A percentile compares a stretch with the other conserved stretches of the same genome.
These are phyloP conservation scores for Danio jaintianensis DNA, from an alignment of 2,797 vertebrate genomes.

Conservation along the genomic window DNA sequence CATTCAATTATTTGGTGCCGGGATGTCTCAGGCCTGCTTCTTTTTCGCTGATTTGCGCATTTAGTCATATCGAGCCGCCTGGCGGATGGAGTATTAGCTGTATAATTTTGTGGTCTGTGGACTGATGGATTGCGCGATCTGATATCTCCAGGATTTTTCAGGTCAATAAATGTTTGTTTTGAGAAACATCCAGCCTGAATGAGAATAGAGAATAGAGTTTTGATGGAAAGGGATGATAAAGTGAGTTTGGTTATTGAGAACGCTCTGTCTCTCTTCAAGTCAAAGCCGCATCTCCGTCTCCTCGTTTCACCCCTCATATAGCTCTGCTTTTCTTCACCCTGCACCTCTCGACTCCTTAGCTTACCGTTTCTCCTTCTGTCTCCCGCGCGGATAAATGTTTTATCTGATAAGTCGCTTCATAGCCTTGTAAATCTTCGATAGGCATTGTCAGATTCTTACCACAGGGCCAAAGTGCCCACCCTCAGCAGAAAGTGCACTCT, in stretches of 20 bases:
- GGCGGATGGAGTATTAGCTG: conserved; percentile 73
- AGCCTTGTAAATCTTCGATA: conserved; percentile 65
- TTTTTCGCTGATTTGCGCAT: conserved; percentile 72
- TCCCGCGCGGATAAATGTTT: conserved; percentile 47
- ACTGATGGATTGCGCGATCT: conserved; percentile 67
- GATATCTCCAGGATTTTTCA: conserved; percentile 71
- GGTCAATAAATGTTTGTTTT: conserved; percentile 75
- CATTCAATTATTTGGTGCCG: conserved; percentile 83
- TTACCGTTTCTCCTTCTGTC: conserved; percentile 19
- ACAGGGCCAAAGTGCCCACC: conserved; percentile 53
- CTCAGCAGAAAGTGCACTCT: conserved; percentile 60
- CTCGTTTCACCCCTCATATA: conserved; percentile 7
- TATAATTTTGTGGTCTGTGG: conserved; percentile 82
- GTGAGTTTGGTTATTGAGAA: conserved; percentile 35
- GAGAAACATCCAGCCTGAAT: conserved; percentile 66
- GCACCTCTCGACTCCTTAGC: conserved; percentile 7
- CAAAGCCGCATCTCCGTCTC: neutral
- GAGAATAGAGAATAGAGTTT: conserved; percentile 39
- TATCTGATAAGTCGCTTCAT: conserved; percentile 60
- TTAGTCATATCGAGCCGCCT: conserved; percentile 67
- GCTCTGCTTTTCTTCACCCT: conserved; percentile 24
- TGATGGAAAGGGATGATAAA: conserved; percentile 63
- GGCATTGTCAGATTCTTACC: conserved; percentile 58
- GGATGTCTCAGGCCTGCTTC: conserved; percentile 74
- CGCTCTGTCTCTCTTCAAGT: neutral